A percentile compares a stretch with the other conserved stretches of the same genome.
phyloP scores from a whole-genome alignment of 2,888 invertebrate species.

The Reticulitermes lucifugus region DNA sequence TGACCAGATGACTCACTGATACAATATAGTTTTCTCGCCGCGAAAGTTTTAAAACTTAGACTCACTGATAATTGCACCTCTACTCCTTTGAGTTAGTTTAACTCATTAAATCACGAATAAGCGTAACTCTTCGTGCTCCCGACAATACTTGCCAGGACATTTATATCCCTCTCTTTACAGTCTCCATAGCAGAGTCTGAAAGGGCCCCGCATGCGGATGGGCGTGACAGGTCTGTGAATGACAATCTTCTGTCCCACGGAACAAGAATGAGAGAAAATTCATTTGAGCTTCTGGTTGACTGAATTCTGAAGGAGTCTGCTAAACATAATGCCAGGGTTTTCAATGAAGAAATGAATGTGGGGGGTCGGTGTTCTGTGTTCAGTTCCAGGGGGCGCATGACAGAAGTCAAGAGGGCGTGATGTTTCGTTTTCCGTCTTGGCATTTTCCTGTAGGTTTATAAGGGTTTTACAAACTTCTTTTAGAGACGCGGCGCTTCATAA shows the following conservation, averaged over 20 bases:
- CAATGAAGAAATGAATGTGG: constrained; percentile 2
- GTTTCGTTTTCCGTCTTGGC: neutral
- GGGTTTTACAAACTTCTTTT: neutral
- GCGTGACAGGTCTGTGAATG: neutral
- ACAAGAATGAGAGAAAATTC: neutral
- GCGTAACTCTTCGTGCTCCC: neutral
- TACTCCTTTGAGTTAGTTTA: no score
- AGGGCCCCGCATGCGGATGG: neutral
- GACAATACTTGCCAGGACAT: neutral
- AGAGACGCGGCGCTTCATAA: neutral
- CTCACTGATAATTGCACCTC: no score
- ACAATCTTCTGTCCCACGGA: neutral
- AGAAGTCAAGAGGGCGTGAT: constrained; percentile 7
- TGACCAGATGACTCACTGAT: no score
- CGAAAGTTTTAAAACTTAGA: no score
- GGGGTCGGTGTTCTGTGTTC: neutral
- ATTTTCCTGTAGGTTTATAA: neutral
- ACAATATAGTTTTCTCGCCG: no score
- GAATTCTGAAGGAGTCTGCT: neutral
- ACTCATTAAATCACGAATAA: neutral
- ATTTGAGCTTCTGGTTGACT: constrained; percentile 9
- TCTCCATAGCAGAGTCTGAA: neutral
- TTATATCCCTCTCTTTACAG: neutral
- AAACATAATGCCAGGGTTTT: neutral
- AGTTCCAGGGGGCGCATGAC: neutral